A percentile compares a stretch with the other conserved stretches of the same genome.
These are phyloP conservation scores for Semnornis frantzii DNA, from an alignment of 2,113 vertebrate genomes.

Conservation along the genomic window DNA sequence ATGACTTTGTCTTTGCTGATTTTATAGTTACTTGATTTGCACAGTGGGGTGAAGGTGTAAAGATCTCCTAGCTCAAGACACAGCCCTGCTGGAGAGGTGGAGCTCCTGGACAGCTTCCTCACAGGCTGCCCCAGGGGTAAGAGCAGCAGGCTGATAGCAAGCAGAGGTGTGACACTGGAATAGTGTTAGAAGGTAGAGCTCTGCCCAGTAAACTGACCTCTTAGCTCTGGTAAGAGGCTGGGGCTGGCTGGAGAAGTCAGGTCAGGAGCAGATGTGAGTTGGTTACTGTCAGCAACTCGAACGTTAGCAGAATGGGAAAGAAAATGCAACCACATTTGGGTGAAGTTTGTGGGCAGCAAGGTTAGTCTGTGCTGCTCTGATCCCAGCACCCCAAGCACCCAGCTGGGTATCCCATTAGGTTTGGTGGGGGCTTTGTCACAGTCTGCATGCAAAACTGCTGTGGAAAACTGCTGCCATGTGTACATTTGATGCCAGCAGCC, in stretches of 20 bases:
- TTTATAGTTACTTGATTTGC: background rate
- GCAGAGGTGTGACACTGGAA: background rate
- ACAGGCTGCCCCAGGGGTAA: background rate
- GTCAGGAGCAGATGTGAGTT: background rate
- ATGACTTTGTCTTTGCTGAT: background rate
- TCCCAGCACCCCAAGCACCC: background rate
- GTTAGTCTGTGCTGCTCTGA: background rate
- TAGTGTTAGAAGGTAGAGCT: background rate
- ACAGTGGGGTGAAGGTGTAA: background rate
- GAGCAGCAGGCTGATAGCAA: background rate
- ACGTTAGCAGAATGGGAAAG: background rate
- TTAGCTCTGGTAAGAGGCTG: background rate
- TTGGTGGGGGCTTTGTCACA: background rate
- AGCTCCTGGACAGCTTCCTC: background rate
- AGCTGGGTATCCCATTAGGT: background rate
- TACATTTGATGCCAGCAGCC: background rate
- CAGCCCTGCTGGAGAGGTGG: background rate
- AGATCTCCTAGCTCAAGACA: background rate
- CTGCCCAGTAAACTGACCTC: background rate
- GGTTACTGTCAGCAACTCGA: background rate
- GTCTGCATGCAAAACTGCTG: background rate
- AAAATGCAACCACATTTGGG: background rate
- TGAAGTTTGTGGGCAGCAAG: background rate
- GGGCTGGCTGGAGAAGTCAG: background rate
- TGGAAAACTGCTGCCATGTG: background rate